phyloP scores from a whole-genome alignment of 2,797 vertebrate species.

The Danionella dracula region DNA sequence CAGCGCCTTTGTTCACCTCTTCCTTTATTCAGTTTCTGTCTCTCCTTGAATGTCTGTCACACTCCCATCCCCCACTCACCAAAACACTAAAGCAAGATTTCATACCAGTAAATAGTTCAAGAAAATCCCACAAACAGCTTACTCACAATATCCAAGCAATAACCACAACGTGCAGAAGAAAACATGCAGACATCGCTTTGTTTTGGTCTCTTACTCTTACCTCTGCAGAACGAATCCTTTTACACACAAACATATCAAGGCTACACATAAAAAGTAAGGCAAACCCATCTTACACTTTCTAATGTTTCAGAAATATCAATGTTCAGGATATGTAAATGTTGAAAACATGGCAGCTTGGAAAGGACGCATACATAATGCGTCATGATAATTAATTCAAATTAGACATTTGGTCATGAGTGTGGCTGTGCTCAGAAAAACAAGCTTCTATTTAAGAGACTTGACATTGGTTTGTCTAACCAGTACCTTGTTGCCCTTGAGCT shows the following conservation, averaged over 20 bases:
- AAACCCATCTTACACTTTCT: background rate
- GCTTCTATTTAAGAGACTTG: background rate
- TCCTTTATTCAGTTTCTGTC: conserved; percentile 16
- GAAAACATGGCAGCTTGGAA: background rate
- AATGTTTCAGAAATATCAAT: background rate
- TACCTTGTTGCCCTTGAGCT: conserved; percentile 17
- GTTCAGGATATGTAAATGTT: background rate
- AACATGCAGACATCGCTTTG: background rate
- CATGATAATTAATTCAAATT: conserved; percentile 24
- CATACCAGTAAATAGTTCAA: conserved; percentile 16
- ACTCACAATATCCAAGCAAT: conserved; percentile 5
- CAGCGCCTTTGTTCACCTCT: conserved; percentile 34
- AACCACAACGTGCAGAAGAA: background rate
- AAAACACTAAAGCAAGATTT: conserved; percentile 17
- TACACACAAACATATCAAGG: background rate
- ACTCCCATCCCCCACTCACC: conserved; percentile 8
- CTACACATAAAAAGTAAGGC: background rate
- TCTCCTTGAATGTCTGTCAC: conserved; percentile 11
- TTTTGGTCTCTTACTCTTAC: background rate
- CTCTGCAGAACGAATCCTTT: background rate
- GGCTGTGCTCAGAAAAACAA: background rate
- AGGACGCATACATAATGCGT: background rate
- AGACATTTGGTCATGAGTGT: conserved; percentile 7
- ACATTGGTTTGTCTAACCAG: background rate
- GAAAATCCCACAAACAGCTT: conserved; percentile 5